Percentiles rank a stretch among this genome's conserved stretches.
Conservation (phyloP, 2,797 vertebrate genomes). For the Hybognathus amarus region DNA sequence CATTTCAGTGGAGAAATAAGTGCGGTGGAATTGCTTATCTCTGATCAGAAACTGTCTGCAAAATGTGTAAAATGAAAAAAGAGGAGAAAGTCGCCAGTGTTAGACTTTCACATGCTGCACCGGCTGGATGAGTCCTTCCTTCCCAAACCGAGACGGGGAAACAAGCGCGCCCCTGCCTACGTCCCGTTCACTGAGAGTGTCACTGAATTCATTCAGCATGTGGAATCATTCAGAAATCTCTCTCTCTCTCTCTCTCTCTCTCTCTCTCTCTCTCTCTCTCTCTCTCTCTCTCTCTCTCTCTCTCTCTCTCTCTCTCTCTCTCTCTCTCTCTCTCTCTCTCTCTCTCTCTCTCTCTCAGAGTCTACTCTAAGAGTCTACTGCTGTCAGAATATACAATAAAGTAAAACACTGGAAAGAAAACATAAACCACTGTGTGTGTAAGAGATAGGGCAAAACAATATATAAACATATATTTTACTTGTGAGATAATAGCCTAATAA, state of each 20-base stretch:
- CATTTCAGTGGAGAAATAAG: constrained; percentile 76
- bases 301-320: background rate
- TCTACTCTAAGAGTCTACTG: background rate
- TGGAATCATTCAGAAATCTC: constrained; percentile 47
- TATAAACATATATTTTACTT: background rate
- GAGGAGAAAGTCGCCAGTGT: constrained; percentile 58
- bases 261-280: constrained; percentile 27
- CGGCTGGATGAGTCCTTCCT: constrained; percentile 63
- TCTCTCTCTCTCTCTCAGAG: background rate
- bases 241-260: constrained; percentile 41
- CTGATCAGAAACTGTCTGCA: background rate
- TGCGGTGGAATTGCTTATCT: constrained; percentile 46
- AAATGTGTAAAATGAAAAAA: constrained; percentile 46
- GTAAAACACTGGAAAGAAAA: background rate
- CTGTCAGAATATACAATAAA: background rate
- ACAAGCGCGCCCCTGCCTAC: constrained; percentile 46
- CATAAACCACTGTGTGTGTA: too few species aligned
- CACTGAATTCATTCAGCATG: constrained; percentile 54
- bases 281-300: background rate
- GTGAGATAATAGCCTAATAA: background rate
- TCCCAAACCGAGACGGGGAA: constrained; percentile 59
- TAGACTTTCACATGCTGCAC: constrained; percentile 76
- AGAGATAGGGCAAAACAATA: too few species aligned
- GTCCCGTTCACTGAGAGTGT: constrained; percentile 27
- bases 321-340: background rate